These are phyloP conservation scores for Bufotes viridis DNA, from an alignment of 2,797 vertebrate genomes.

Conservation along the genomic window DNA sequence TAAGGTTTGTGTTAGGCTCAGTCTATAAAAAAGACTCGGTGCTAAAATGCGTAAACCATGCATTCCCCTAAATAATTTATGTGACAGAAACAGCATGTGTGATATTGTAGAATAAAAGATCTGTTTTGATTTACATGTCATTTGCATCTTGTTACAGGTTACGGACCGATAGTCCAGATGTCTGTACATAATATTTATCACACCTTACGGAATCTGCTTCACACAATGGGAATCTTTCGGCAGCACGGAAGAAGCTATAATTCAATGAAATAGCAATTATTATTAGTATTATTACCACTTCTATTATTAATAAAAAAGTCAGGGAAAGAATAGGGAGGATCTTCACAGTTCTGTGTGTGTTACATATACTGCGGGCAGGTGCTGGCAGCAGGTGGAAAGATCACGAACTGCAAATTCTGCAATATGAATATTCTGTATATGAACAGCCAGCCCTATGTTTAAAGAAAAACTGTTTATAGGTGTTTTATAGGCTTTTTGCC, in stretches of 20 bases:
- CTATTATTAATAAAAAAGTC: not conserved
- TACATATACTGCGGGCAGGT: too few relatives aligned
- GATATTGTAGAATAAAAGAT: slow-evolving; percentile 51
- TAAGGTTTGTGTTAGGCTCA: not conserved
- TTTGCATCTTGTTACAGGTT: slow-evolving; percentile 55
- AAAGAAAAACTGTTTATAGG: too few relatives aligned
- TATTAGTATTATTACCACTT: not conserved
- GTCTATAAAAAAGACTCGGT: not conserved
- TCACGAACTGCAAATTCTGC: too few relatives aligned
- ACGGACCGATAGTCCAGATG: slow-evolving; percentile 43
- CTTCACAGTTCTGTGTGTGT: too few relatives aligned
- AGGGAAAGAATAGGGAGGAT: too few relatives aligned
- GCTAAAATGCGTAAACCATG: slow-evolving; percentile 2
- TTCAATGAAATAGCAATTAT: not conserved
- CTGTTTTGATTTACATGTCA: slow-evolving; percentile 53
- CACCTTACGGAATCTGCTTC: slow-evolving; percentile 33
- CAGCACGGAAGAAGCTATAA: not conserved
- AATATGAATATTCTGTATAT: too few relatives aligned
- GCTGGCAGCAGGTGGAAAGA: too few relatives aligned
- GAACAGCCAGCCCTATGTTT: too few relatives aligned
- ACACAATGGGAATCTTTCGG: not conserved
- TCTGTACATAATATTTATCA: slow-evolving; percentile 49
- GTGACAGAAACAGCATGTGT: slow-evolving; percentile 47
- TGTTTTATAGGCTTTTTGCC: too few relatives aligned
- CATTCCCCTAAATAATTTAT: slow-evolving; percentile 42